These are phyloP conservation scores for Phoeniculus purpureus DNA, from an alignment of 2,797 vertebrate genomes.

Conservation along the genomic window DNA sequence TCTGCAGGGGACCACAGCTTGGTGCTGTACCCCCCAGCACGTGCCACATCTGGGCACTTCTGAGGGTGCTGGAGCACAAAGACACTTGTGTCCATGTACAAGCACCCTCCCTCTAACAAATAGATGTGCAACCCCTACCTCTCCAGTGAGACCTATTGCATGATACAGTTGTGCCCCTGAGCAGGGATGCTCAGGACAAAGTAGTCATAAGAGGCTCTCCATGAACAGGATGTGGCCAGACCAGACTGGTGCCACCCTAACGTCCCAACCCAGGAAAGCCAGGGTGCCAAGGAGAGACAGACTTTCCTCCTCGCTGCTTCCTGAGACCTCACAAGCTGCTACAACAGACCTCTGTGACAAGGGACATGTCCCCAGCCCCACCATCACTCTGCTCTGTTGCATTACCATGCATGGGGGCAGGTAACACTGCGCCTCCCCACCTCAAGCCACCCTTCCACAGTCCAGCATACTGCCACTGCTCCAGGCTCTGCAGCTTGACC, in stretches of 20 bases:
- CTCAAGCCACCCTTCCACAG: background rate
- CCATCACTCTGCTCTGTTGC: background rate
- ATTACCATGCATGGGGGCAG: rapidly evolving
- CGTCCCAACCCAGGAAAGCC: background rate
- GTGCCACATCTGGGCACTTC: rapidly evolving
- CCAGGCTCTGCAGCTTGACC: background rate
- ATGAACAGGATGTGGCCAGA: background rate
- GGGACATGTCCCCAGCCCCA: background rate
- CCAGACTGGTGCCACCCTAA: background rate
- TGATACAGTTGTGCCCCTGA: background rate
- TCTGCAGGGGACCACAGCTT: rapidly evolving
- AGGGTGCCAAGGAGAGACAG: background rate
- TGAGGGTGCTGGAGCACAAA: rapidly evolving
- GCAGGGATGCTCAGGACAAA: background rate
- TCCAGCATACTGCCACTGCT: background rate
- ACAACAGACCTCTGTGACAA: background rate
- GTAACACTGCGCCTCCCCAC: rapidly evolving
- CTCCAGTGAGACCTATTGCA: background rate
- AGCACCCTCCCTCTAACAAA: background rate
- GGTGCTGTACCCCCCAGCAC: background rate
- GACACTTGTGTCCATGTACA: background rate
- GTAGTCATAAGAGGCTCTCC: background rate
- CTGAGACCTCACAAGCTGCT: background rate
- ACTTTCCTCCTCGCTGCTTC: background rate
- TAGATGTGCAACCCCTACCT: background rate